phyloP scores from a whole-genome alignment of 2,113 vertebrate species.

The Odontophorus gujanensis region DNA sequence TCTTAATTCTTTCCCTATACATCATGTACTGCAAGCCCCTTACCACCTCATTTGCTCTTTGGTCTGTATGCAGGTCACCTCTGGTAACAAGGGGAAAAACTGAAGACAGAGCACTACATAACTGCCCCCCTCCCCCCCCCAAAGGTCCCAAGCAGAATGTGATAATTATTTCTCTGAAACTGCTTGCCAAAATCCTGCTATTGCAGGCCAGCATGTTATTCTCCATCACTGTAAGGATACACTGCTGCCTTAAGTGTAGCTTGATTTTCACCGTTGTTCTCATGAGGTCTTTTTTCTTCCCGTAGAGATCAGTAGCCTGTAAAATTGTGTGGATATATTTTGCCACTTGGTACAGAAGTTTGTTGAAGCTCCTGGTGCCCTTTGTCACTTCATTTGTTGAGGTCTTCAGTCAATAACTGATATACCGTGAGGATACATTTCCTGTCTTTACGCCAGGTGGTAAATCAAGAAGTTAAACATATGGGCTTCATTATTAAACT shows the following conservation, averaged over 20 bases:
- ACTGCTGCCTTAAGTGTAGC: not conserved
- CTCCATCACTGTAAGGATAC: not conserved
- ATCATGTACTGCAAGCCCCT: not conserved
- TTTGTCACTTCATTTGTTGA: not conserved
- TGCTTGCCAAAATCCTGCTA: accelerated
- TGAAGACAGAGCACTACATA: not conserved
- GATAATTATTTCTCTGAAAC: accelerated
- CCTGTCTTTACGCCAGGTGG: not conserved
- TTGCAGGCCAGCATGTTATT: not conserved
- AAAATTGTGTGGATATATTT: not conserved
- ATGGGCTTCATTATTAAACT: not conserved
- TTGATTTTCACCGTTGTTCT: not conserved
- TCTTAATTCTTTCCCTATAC: not conserved
- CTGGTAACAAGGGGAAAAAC: not conserved
- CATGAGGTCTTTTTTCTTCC: not conserved
- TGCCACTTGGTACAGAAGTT: not conserved
- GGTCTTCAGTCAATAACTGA: not conserved
- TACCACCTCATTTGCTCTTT: not conserved
- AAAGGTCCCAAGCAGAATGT: accelerated
- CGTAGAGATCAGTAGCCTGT: not conserved
- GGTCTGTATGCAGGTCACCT: not conserved
- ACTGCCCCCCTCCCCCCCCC: too few relatives aligned
- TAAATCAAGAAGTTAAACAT: not conserved
- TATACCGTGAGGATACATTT: not conserved
- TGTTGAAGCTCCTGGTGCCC: not conserved